Percentiles rank a stretch among this genome's conserved stretches.
Evolutionary conservation across 2,888 invertebrate species (phyloP).

Genomic region (Thumatha senex): DNA sequence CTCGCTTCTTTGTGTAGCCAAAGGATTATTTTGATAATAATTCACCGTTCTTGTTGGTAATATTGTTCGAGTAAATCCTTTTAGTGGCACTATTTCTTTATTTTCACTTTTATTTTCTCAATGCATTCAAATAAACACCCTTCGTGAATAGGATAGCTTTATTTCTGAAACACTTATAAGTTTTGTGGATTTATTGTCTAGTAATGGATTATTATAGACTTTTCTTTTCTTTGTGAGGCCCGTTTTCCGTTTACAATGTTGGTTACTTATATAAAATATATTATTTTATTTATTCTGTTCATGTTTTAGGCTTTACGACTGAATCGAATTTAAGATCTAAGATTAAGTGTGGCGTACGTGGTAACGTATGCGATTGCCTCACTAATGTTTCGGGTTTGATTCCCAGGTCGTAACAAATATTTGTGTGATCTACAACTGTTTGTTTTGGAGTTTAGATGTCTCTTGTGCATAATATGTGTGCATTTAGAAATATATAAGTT

Average conservation of each 20-base stretch:
- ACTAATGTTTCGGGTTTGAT: too few relatives aligned
- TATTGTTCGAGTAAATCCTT: constrained; percentile 47
- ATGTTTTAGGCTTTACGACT: neutral
- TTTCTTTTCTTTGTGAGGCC: constrained; percentile 9
- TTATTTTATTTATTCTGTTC: neutral
- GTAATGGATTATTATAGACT: constrained; percentile 26
- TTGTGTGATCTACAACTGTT: too few relatives aligned
- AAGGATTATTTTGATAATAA: constrained; percentile 54
- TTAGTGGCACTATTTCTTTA: constrained; percentile 42
- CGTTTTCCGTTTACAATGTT: too few relatives aligned
- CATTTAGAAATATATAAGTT: too few relatives aligned
- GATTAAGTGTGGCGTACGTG: too few relatives aligned
- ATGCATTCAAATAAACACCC: constrained; percentile 36
- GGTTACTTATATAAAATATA: neutral
- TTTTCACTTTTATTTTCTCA: constrained; percentile 34
- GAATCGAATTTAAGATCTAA: too few relatives aligned
- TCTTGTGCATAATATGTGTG: too few relatives aligned
- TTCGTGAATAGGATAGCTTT: constrained; percentile 27
- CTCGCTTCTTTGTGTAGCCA: constrained; percentile 38
- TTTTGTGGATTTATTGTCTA: constrained; percentile 19
- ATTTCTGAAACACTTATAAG: constrained; percentile 33
- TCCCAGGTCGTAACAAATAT: too few relatives aligned
- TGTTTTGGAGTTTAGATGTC: too few relatives aligned
- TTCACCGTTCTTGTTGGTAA: constrained; percentile 46
- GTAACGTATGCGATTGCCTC: too few relatives aligned